Base-by-base conservation (phyloP, 1,140 invertebrate genomes). In the Aphaenogaster floridana region DNA sequence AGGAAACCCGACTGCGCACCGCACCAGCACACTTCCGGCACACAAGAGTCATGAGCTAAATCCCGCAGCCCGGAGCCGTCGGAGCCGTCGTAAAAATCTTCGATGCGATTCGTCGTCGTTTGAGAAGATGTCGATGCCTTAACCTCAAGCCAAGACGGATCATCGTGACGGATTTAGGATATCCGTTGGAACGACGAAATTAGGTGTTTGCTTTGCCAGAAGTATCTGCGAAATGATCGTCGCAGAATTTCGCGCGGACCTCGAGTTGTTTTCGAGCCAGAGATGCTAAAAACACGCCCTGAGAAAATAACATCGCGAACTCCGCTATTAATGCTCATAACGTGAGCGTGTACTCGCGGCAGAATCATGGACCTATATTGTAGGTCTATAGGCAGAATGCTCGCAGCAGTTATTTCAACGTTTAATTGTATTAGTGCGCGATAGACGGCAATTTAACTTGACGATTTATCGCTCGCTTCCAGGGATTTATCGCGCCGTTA, bases 401-500 rank as follows among this genome's bases (percentile, higher is more conserved):
- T 57, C 36, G 50, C n/a, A 54, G 13, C 13, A 71, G 15, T 81
- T 81, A 59, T 72, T 81, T 45, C 50, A 45, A 42, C 57, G 59
- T 79, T 79, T 72, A 71, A 81, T 81, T 72, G 68, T 45, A 81
- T 81, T 81, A 81, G 17, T 34, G 45, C 34, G 34, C 66, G 13
- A 69, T 69, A 69, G 66, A 81, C 48, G 50, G 63, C 21, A 21
- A 81, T 81, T 81, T 81, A 81, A 81, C 17, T 13, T n/a, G 39
- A 48, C 66, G 66, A 81, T 81, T 57, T 81, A 64, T n/a, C 79
- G 68, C 50, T 71, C 64, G 39, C 50, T 81, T 34, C 36, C 64
- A 81, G 64, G 21, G 50, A 81, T 81, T 81, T 81, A 81, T 81
- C 79, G 17, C 64, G 59, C 68, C 21, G 50, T 81, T 72, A 72